Percentiles rank a stretch among this genome's conserved stretches.
These are phyloP conservation scores for Tylochromis polylepis DNA, from an alignment of 2,113 vertebrate species.

Conservation along the genomic window DNA sequence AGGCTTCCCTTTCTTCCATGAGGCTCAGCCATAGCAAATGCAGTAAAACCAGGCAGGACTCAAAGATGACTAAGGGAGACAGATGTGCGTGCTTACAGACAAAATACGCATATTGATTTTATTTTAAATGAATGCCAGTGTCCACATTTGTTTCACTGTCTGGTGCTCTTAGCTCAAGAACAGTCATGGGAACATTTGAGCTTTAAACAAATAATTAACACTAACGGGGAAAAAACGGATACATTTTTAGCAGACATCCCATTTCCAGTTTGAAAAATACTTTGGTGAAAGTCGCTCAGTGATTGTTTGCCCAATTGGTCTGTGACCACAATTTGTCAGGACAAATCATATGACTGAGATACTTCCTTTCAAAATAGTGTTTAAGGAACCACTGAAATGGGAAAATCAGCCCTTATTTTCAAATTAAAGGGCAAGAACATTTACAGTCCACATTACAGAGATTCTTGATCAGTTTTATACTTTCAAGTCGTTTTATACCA, in stretches of 20 bases:
- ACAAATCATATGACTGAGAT: slow-evolving; percentile 62
- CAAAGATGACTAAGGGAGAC: slow-evolving; percentile 5
- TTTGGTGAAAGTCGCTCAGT: slow-evolving; percentile 24
- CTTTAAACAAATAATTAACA: slow-evolving; percentile 46
- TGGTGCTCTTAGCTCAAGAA: background rate
- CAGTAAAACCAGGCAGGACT: background rate
- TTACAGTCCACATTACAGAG: slow-evolving; percentile 55
- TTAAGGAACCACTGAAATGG: slow-evolving; percentile 62
- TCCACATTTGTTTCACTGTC: background rate
- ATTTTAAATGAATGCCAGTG: slow-evolving; percentile 19
- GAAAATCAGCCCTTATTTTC: slow-evolving; percentile 58
- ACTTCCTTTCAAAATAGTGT: slow-evolving; percentile 67
- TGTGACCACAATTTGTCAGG: slow-evolving; percentile 56
- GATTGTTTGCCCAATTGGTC: slow-evolving; percentile 48
- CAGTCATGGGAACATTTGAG: slow-evolving; percentile 23
- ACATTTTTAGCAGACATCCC: slow-evolving; percentile 31
- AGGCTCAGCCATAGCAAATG: slow-evolving; percentile 16
- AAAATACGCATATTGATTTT: background rate
- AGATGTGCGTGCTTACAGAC: slow-evolving; percentile 16
- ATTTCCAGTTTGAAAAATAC: slow-evolving; percentile 32
- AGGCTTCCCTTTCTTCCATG: background rate
- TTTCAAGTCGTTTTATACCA: slow-evolving; percentile 57
- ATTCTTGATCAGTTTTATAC: slow-evolving; percentile 62
- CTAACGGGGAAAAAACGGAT: slow-evolving; percentile 29
- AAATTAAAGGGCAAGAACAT: slow-evolving; percentile 54